Base-by-base conservation (phyloP, 2,797 vertebrate genomes). In the Ctenopoma kingsleyae region DNA sequence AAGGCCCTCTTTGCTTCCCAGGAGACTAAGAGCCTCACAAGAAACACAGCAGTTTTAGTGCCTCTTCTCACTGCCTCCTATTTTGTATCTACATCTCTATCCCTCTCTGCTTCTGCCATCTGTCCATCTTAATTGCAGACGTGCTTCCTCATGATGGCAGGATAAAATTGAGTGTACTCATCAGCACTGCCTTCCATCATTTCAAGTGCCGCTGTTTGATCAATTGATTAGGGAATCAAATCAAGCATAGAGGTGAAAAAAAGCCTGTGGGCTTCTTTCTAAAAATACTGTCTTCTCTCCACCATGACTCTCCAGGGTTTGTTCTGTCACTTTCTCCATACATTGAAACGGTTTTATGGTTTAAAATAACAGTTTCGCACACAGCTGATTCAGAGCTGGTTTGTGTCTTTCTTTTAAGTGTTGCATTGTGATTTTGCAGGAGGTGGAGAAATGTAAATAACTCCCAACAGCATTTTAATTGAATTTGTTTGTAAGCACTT, bases 121-220 rank as follows among this genome's bases (percentile, higher is more conserved):
- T 92, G 89, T 89, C 87, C 76, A 60, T 92, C 89, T 90, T 85
- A 89, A 92, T 87, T 84, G 84, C 76, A 76, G 81, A 87, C 78
- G 59, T 81, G 77, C 80, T 71, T 85, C 74, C 76, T 87, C 73
- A 54, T 81, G 82, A 75, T 60, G 74, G 78, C 80, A 52, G 73
- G 75, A 78, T 83, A 81, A 82, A 87, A 85, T 73, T 71, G 74
- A 79, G 71, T 79, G 77, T 70, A 81, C 80, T 85, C 87, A 84
- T 90, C 84, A 88, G 82, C 74, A 55, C 80, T 51, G 65, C 74
- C 81, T 80, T 89, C 90, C 81, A 87, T 90, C 90, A 87, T 84
- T 82, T 84, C 23, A 25, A 83, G 84, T 73, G 76, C 61, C 13
- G 52, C 74, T 83, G 81, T 90, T 90, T 92, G 85, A 91, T 89